Evolutionary conservation across 2,888 invertebrate species (phyloP).

Genomic region (Theretra japonica): DNA sequence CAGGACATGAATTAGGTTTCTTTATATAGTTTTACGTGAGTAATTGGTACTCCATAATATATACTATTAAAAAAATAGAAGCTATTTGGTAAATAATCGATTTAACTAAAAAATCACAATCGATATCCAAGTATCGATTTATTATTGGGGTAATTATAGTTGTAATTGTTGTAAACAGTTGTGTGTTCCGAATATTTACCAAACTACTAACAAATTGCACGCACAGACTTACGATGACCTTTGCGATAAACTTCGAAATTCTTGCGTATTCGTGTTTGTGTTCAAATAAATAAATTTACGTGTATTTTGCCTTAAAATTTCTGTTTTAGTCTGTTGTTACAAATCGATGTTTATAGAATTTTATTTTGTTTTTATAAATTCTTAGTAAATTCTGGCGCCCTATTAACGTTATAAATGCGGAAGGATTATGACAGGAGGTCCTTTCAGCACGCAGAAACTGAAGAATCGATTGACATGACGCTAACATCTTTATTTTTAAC

Average conservation of each 20-base stretch:
- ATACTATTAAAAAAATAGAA: too few relatives aligned
- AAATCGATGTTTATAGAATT: neutral
- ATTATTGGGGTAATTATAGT: neutral
- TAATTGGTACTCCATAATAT: too few relatives aligned
- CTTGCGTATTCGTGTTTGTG: neutral
- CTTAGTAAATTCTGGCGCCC: too few relatives aligned
- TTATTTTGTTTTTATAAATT: neutral
- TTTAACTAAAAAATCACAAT: neutral
- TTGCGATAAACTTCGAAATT: slow-evolving; percentile 18
- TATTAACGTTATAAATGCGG: too few relatives aligned
- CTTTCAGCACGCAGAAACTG: too few relatives aligned
- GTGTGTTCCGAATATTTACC: slow-evolving; percentile 2
- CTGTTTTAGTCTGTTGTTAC: neutral
- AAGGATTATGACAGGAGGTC: too few relatives aligned
- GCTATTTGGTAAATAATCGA: neutral
- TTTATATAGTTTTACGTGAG: too few relatives aligned
- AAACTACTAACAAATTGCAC: neutral
- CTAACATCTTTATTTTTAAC: too few relatives aligned
- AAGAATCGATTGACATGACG: too few relatives aligned
- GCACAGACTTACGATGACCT: neutral
- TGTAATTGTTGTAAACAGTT: neutral
- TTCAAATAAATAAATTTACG: neutral
- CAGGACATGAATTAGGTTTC: too few relatives aligned
- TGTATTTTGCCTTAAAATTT: slow-evolving; percentile 4
- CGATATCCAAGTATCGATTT: neutral